Evolutionary conservation across 2,113 vertebrate species (phyloP).

Genomic region (Tachycineta bicolor): DNA sequence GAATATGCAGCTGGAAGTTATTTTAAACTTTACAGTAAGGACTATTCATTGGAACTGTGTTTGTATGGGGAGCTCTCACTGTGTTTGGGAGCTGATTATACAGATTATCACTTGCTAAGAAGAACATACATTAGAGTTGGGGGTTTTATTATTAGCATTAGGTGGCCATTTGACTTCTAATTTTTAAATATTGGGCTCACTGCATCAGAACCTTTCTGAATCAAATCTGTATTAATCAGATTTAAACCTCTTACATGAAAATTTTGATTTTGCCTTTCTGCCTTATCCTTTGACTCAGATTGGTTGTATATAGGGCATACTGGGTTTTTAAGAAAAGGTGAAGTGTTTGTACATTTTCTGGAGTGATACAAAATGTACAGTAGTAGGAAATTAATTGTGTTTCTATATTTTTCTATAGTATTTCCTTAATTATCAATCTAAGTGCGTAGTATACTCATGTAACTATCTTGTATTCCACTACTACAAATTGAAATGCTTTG

Average conservation of each 20-base stretch:
- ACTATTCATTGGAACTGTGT: background rate
- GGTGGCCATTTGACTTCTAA: background rate
- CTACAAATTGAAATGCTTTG: background rate
- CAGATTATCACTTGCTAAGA: background rate
- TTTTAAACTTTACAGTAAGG: background rate
- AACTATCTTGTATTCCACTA: background rate
- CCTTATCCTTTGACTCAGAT: background rate
- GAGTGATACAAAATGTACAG: background rate
- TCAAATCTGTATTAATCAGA: background rate
- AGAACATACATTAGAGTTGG: background rate
- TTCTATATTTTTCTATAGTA: background rate
- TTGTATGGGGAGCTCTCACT: background rate
- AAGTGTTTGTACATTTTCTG: background rate
- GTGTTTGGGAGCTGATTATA: background rate
- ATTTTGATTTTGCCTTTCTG: background rate
- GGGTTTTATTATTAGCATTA: background rate
- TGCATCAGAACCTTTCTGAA: background rate
- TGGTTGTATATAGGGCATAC: background rate
- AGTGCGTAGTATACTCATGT: background rate
- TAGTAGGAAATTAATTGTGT: background rate
- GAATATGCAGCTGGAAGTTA: background rate
- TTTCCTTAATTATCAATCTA: background rate
- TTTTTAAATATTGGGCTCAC: background rate
- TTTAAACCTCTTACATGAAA: background rate
- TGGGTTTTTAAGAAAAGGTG: background rate